phyloP scores from a whole-genome alignment of 92 coral and sea anemone genomes.

The Plumapathes pennacea region DNA sequence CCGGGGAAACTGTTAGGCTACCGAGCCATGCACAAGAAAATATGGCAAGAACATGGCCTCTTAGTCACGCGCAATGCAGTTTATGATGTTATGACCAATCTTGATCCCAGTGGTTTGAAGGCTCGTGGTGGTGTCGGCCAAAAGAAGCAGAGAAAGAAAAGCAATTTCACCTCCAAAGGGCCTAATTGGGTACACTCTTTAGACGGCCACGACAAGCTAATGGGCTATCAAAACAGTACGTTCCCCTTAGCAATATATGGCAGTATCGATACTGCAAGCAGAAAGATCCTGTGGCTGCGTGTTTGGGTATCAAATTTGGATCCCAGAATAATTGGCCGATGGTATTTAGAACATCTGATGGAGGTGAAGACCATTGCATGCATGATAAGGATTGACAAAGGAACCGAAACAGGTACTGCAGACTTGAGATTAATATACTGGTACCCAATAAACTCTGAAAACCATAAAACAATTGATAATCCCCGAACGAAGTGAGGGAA shows the following conservation, averaged over 20 bases:
- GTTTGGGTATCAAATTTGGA: not conserved
- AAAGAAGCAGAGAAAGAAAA: slow-evolving; percentile 14
- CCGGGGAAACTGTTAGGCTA: slow-evolving; percentile 32
- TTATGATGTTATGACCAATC: slow-evolving; percentile 1
- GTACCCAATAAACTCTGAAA: too few species aligned
- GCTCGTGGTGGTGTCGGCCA: slow-evolving; percentile 10
- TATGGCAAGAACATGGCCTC: slow-evolving; percentile 19
- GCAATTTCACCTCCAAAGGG: slow-evolving; percentile 5
- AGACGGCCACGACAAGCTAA: too few species aligned
- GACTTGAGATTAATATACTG: too few species aligned
- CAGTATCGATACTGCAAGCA: not conserved
- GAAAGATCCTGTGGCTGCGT: not conserved
- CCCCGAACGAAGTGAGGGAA: too few species aligned
- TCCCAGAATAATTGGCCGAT: not conserved
- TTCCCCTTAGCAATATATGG: slow-evolving; percentile 1
- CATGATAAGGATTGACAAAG: not conserved
- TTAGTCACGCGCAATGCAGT: slow-evolving; percentile 17
- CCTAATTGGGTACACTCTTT: slow-evolving; percentile 18
- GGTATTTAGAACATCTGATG: not conserved
- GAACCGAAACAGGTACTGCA: not conserved
- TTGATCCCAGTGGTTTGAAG: slow-evolving; percentile 3
- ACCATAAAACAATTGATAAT: too few species aligned
- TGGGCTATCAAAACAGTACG: not conserved
- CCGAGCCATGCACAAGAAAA: slow-evolving; percentile 29
- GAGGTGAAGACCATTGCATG: not conserved